Conservation (phyloP, 2,888 invertebrate genomes). For the Acanthosepion esculentum region DNA sequence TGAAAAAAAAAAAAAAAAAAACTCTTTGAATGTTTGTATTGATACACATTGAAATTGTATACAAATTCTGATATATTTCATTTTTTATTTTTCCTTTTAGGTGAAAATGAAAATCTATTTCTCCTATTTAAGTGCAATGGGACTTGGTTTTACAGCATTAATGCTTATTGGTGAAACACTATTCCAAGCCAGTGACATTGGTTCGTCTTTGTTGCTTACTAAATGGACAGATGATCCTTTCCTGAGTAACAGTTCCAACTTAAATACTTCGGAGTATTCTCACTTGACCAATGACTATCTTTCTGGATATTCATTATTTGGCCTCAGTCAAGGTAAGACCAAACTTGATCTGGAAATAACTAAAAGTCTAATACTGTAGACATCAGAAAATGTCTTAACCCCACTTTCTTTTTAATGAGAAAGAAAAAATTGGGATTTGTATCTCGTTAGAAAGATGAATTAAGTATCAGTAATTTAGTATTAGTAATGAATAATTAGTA, state of each 20-base stretch:
- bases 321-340: constrained; percentile 57
- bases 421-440: too few relatives aligned
- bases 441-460: too few relatives aligned
- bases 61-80: background rate
- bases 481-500: too few relatives aligned
- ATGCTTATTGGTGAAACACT: constrained; percentile 60
- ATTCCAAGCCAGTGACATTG: constrained; percentile 55
- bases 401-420: too few relatives aligned
- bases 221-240: constrained; percentile 64
- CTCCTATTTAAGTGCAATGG: constrained; percentile 53
- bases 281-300: constrained; percentile 62
- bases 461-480: too few relatives aligned
- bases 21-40: too few relatives aligned
- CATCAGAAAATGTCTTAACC: too few relatives aligned
- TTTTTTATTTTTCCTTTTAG: background rate
- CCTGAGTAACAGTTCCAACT: constrained; percentile 58
- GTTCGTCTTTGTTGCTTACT: constrained; percentile 65
- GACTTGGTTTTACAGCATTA: constrained; percentile 58
- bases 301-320: constrained; percentile 63
- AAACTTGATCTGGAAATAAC: background rate
- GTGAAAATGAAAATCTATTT: constrained; percentile 4
- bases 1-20: too few relatives aligned
- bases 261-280: constrained; percentile 57
- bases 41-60: too few relatives aligned
- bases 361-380: too few relatives aligned